Evolutionary conservation across 2,888 invertebrate genomes (phyloP), one percentile per base, ranked within the genome.

Genomic region (Cheiracanthium punctorium): DNA sequence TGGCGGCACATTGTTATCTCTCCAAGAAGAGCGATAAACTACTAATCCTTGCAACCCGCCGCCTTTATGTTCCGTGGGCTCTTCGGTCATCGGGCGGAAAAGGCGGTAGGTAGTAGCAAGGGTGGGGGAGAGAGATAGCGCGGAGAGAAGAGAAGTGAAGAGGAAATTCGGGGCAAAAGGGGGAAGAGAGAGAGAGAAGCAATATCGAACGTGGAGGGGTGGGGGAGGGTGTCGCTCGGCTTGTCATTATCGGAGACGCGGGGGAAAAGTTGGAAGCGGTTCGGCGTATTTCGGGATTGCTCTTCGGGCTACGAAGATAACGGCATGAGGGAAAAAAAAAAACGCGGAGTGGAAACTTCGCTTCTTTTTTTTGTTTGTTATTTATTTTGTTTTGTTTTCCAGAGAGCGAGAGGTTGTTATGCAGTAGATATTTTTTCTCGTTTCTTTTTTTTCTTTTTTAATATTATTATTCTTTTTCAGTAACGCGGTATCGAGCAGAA

Each of bases 221-320:
- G 67, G 75, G 58, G 72, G 77, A 75, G 77, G 75, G 70, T 71
- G 76, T 76, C 72, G 82, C 72, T 71, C 76, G 72, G 76, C 82
- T 77, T 82, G 82, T 82, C 82, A 82, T 82, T 82, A 82, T 82
- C 82, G 76, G 82, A 30, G 58, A 72, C 64, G 69, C 69, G 69
- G 69, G 52, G 74, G 76, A 82, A 48, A 79, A 73, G 41, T 64
- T 72, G 70, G 65, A 67, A 30, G 70, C 58, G 37, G 29, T 69
- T 37, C 73, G 52, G 58, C 74, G 33, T 58, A 30, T 64, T 43
- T 69, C 29, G n/a, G 67, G 67, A 37, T 52, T 32, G 29, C 58
- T 73, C 69, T 67, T 32, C 43, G 70, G 43, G 70, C 67, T 64
- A 48, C 76, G 24, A 24, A 72, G 82, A 82, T 82, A 82, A 82